Evolutionary conservation across 2,888 invertebrate species (phyloP), one percentile per base, ranked within the genome.

Genomic region (Lathronympha strigana): DNA sequence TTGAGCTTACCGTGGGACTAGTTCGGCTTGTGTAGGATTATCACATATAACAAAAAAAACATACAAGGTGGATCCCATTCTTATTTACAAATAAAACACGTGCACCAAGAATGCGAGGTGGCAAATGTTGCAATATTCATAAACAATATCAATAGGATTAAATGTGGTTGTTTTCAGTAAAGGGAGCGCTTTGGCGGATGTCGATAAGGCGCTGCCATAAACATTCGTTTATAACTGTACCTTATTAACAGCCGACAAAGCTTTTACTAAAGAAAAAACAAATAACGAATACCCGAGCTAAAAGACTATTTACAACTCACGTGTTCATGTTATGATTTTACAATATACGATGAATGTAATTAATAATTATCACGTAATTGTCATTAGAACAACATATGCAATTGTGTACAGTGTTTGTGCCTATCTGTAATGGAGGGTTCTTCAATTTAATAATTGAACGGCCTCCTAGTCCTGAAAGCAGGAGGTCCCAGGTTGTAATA

Each of bases 311-410:
- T 54, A 61, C 53, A 13, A 33, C 1, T 53, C 53, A 62, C 61
- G 61, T 62, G 61, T 45, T 54, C 13, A 6, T 45, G 45, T 43
- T 53, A 54, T 17, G 17, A 40, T 36, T 28, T 43, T 53, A 54
- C 23, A 8, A 40, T 36, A 8, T 13, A 36, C 36, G 9, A 36
- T 38, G 38, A 2, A 45, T 31, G 13, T 2, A 33, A 40, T 57
- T 9, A 13, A 21, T 43, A 21, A 43, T 43, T 43, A 21, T 43
- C 43, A 13, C 43, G 43, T 43, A 11, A 43, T 40, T 49, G 25
- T 53, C 23, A 53, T 31, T 31, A 19, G 11, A 23, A 33, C 13
- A 25, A 17, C 23, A 54, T 38, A 21, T 15, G 38, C 17, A 33
- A 15, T 40, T 17, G 40, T 3, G 17, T 3, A 9, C 40, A 40